Evolutionary conservation across 2,113 vertebrate species (phyloP).

Genomic region (Lethenteron reissneri): DNA sequence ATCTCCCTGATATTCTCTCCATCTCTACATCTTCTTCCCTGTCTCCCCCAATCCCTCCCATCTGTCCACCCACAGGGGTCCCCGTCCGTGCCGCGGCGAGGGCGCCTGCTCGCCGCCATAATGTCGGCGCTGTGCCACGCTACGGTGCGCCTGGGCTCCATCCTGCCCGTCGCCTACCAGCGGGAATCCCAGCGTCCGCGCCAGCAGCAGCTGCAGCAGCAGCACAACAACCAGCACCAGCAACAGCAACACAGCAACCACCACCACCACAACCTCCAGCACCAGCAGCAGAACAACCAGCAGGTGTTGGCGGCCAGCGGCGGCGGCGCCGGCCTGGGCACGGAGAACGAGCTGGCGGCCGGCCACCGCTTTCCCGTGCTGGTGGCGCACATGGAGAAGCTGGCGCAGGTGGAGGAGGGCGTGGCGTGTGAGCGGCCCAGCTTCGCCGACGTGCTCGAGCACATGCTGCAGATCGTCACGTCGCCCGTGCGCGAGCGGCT

Average conservation of each 20-base stretch:
- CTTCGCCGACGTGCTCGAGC: constrained; percentile 85
- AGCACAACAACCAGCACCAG: no score
- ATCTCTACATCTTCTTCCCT: background rate
- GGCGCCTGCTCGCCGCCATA: constrained; percentile 73
- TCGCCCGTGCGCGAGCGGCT: constrained; percentile 79
- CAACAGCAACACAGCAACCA: no score
- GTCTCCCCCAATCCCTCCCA: background rate
- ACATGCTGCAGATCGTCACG: constrained; percentile 94
- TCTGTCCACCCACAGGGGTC: constrained; percentile 38
- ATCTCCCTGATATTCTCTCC: background rate
- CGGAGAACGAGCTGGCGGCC: constrained; percentile 79
- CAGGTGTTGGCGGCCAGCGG: no score
- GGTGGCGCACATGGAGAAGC: constrained; percentile 92
- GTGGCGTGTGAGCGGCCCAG: constrained; percentile 31
- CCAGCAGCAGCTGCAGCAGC: constrained; percentile 49
- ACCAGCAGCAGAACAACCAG: no score
- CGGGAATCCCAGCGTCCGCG: constrained; percentile 73
- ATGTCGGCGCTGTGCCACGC: constrained; percentile 96
- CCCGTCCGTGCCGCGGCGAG: constrained; percentile 88
- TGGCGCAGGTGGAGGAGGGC: constrained; percentile 54
- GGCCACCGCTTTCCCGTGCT: constrained; percentile 84
- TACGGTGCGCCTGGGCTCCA: constrained; percentile 79
- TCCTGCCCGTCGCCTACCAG: constrained; percentile 88
- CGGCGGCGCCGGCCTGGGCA: constrained; percentile 24
- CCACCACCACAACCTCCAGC: no score